Base-by-base conservation (phyloP, 2,113 vertebrate genomes). In the Deroptyus accipitrinus region DNA sequence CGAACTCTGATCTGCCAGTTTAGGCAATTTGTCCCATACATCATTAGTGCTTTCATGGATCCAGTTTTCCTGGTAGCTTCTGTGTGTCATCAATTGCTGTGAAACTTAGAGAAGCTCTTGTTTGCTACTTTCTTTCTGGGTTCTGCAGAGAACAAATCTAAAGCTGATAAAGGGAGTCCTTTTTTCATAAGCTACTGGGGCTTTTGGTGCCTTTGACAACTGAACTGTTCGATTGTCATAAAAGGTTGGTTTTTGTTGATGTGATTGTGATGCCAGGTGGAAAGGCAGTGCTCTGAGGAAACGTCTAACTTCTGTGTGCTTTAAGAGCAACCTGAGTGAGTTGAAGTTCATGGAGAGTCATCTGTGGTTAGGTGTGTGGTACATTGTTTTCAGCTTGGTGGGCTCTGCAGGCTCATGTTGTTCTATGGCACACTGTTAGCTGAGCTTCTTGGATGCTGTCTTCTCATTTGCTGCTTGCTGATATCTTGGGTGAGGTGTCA, bases 261-360 rank as follows among this genome's bases (percentile, higher is more conserved):
- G 20, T 22, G 55, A 27, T 46, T 70, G 3, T 31, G 13, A n/a
- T n/a, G 3, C 8, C 0, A 0, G 5, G 30, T 42, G 14, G 39
- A 67, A 9, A 3, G 7, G 10, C 27, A 33, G 16, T 7, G 16
- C 3, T 67, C 46, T 17, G 67, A 64, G 49, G 28, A 42, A 59
- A 17, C 0, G 1, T 4, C 16, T 7, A 8, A 1, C 46, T 63
- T 59, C 30, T 31, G 6, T 28, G 39, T n/a, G 6, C 35, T 80
- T 20, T 24, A 20, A 59, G 37, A 83, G n/a, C 25, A 51, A 23
- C 54, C 39, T 37, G 16, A 44, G 31, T 51, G 4, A 17, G 31
- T 39, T 30, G 46, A 67, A 49, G 39, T 39, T 78, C 27, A 2
- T 8, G 16, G 39, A 59, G 46, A 19, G 19, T 11, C 20, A 4